phyloP scores from a whole-genome alignment of 2,797 vertebrate genomes.

The Acanthurus lineatus region DNA sequence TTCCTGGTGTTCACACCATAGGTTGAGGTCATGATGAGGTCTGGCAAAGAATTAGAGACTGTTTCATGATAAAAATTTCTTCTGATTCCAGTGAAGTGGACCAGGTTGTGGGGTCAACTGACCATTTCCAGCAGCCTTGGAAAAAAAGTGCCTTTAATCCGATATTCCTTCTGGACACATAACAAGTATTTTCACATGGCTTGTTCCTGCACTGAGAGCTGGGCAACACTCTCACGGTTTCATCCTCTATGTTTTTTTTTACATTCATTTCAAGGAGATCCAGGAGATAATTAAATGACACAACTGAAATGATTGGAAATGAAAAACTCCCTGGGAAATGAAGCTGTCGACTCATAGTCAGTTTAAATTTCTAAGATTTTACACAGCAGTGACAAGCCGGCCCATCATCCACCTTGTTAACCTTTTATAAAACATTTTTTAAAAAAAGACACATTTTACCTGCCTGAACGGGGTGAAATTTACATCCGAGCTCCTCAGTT shows the following conservation, averaged over 20 bases:
- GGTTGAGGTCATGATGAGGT: constrained; percentile 41
- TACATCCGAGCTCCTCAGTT: constrained; percentile 49
- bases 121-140: constrained; percentile 28
- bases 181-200: constrained; percentile 25
- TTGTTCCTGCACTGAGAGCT: constrained; percentile 21
- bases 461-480: constrained; percentile 45
- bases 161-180: constrained; percentile 14
- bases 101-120: constrained; percentile 30
- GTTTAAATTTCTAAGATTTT: constrained; percentile 13
- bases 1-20: neutral
- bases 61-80: constrained; percentile 45
- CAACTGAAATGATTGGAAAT: constrained; percentile 1
- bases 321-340: constrained; percentile 11
- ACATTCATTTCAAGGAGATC: constrained; percentile 18
- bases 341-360: constrained; percentile 24
- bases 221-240: neutral
- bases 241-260: neutral
- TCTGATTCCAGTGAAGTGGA: constrained; percentile 52
- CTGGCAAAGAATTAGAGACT: constrained; percentile 26
- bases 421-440: constrained; percentile 25
- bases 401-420: constrained; percentile 38
- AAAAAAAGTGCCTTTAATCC: constrained; percentile 17
- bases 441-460: constrained; percentile 39
- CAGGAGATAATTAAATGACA: constrained; percentile 6
- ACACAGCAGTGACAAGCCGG: constrained; percentile 14